A percentile compares a stretch with the other conserved stretches of the same genome.
These are phyloP conservation scores for Diplodus sargus DNA, from an alignment of 2,797 vertebrate species.

Conservation along the genomic window DNA sequence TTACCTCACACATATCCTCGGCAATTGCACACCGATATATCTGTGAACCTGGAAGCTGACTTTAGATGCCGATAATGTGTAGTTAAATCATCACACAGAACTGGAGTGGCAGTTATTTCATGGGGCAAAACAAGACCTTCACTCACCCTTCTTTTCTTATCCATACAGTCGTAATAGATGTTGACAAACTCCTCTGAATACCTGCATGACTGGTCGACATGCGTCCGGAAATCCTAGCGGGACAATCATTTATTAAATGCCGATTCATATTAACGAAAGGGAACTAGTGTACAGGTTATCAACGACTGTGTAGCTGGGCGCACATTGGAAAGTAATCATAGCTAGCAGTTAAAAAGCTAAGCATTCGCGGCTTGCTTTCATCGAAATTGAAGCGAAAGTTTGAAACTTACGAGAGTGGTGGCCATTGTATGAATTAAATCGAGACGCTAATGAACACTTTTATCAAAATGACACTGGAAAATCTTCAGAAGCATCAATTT, in stretches of 20 bases:
- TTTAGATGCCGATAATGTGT: rapidly evolving
- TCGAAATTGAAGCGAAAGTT: rapidly evolving
- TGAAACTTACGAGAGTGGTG: constrained; percentile 74
- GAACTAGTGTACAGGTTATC: rapidly evolving
- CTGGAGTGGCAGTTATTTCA: background rate
- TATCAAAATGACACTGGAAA: rapidly evolving
- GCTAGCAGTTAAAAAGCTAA: background rate
- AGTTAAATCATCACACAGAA: background rate
- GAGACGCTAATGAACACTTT: background rate
- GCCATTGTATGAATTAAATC: constrained; percentile 66
- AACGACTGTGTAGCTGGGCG: background rate
- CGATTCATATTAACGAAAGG: background rate
- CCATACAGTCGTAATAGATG: constrained; percentile 98
- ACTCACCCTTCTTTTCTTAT: constrained; percentile 94
- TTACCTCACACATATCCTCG: background rate
- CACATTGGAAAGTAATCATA: background rate
- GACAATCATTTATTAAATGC: background rate
- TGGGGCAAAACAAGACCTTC: background rate
- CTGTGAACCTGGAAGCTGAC: background rate
- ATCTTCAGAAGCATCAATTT: background rate
- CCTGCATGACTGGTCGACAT: constrained; percentile 94
- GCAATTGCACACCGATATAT: background rate
- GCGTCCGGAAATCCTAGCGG: constrained; percentile 91
- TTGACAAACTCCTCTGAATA: constrained; percentile 97
- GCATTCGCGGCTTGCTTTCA: background rate